A percentile compares a stretch with the other conserved stretches of the same genome.
Evolutionary conservation across 2,113 vertebrate genomes (phyloP).

Genomic region (Rissa tridactyla): DNA sequence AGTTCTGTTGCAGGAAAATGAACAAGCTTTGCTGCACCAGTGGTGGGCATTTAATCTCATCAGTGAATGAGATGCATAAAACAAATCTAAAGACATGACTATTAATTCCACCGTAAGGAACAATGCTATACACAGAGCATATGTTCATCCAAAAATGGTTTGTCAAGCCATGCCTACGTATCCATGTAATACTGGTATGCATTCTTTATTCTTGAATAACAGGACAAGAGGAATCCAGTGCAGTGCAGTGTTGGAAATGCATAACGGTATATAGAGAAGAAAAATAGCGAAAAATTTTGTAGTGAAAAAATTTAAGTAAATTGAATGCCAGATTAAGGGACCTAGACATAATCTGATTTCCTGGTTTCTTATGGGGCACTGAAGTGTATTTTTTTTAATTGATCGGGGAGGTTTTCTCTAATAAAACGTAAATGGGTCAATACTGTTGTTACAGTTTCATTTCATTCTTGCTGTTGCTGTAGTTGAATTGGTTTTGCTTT

Average conservation of each 20-base stretch:
- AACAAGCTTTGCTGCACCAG: not conserved
- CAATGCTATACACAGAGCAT: not conserved
- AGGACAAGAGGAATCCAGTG: not conserved
- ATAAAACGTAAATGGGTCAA: not conserved
- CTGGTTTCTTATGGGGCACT: not conserved
- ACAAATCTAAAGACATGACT: not conserved
- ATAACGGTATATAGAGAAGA: not conserved
- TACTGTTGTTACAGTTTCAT: not conserved
- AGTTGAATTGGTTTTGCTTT: not conserved
- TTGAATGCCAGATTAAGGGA: not conserved
- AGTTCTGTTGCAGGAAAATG: not conserved
- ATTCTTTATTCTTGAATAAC: not conserved
- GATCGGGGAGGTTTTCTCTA: not conserved
- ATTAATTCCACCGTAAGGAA: not conserved
- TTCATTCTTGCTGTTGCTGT: not conserved
- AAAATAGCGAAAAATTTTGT: not conserved
- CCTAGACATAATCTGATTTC: not conserved
- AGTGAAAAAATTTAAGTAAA: not conserved
- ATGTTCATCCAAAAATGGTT: not conserved
- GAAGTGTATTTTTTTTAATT: not conserved
- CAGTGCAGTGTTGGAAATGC: not conserved
- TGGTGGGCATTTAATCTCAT: not conserved
- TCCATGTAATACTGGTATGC: not conserved
- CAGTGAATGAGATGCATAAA: not conserved
- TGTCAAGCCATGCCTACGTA: not conserved